phyloP scores from a whole-genome alignment of 2,888 invertebrate species.

The Caenorhabditis drosophilae region DNA sequence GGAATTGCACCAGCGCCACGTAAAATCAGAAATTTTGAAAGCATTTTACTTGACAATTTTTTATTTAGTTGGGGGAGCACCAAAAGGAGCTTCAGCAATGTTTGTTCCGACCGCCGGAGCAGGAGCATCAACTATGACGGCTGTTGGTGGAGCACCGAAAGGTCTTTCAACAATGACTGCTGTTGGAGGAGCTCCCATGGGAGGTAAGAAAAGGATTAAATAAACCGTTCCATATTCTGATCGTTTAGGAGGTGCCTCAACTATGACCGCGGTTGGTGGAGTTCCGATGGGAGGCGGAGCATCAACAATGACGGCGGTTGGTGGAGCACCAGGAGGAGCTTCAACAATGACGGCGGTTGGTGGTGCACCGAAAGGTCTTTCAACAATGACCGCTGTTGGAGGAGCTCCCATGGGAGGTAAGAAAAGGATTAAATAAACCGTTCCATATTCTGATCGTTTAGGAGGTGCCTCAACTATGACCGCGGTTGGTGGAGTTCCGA shows the following conservation, averaged over 20 bases:
- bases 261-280: too few relatives aligned
- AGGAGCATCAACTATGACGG: slow-evolving; percentile 45
- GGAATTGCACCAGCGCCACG: slow-evolving; percentile 11
- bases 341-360: slow-evolving; percentile 53
- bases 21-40: background rate
- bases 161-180: slow-evolving; percentile 53
- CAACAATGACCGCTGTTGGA: slow-evolving; percentile 55
- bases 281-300: too few relatives aligned
- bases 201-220: background rate
- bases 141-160: slow-evolving; percentile 43
- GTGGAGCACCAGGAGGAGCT: slow-evolving; percentile 5
- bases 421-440: background rate
- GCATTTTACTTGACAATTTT: too few relatives aligned
- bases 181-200: slow-evolving; percentile 36
- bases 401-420: slow-evolving; percentile 16
- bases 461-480: slow-evolving; percentile 30
- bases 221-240: background rate
- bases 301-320: background rate
- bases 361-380: slow-evolving; percentile 42
- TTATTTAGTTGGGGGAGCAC: slow-evolving; percentile 1
- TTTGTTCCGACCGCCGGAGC: too few relatives aligned
- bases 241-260: background rate
- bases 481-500: slow-evolving; percentile 15
- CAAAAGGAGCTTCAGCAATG: background rate
- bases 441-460: background rate